Percentiles rank a stretch among this genome's conserved stretches.
These are phyloP conservation scores for Tortrix viridana DNA, from an alignment of 2,888 invertebrate species.

Conservation along the genomic window DNA sequence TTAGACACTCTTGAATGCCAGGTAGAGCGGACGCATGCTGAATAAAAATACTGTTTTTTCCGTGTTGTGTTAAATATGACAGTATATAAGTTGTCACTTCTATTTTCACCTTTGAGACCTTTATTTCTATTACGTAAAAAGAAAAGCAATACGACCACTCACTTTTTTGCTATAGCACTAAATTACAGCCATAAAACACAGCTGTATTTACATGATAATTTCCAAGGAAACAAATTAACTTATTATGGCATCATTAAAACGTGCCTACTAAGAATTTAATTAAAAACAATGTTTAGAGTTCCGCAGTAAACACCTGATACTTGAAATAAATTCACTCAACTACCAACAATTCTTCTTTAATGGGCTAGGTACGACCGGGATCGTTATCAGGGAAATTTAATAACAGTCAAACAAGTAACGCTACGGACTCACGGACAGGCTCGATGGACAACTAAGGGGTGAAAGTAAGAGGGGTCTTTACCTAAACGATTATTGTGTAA, in stretches of 20 bases:
- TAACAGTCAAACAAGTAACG: constrained; percentile 61
- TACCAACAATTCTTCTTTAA: constrained; percentile 68
- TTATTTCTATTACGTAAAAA: constrained; percentile 33
- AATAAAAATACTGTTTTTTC: too few relatives aligned
- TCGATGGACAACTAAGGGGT: constrained; percentile 16
- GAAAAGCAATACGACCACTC: constrained; percentile 6
- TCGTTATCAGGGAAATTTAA: constrained; percentile 70
- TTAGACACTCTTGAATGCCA: too few relatives aligned
- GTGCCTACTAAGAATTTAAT: constrained; percentile 58
- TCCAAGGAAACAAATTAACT: constrained; percentile 35
- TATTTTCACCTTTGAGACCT: too few relatives aligned
- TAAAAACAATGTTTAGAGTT: constrained; percentile 60
- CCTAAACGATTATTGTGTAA: too few relatives aligned
- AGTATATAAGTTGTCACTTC: too few relatives aligned
- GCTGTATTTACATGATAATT: constrained; percentile 31
- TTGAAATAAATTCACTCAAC: constrained; percentile 58
- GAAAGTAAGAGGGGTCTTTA: too few relatives aligned
- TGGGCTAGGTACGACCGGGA: constrained; percentile 56
- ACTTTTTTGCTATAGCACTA: constrained; percentile 10
- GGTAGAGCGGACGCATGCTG: too few relatives aligned
- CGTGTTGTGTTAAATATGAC: too few relatives aligned
- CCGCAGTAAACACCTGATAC: constrained; percentile 52
- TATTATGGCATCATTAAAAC: constrained; percentile 43
- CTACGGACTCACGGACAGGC: constrained; percentile 44
- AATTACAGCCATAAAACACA: constrained; percentile 16